Conservation (phyloP, 2,888 invertebrate species). For the Melieria picta region DNA sequence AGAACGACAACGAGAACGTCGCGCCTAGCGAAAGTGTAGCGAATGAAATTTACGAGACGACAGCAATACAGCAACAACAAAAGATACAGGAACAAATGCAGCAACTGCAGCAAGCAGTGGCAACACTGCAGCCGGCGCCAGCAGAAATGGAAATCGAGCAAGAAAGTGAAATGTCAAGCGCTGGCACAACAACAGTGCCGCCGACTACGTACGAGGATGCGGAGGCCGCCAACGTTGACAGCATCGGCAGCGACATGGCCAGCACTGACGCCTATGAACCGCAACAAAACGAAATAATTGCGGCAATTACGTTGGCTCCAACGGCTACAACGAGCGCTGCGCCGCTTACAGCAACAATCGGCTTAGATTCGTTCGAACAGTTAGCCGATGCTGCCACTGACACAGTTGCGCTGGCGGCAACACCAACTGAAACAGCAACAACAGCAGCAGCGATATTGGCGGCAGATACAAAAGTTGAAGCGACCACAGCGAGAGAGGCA, state of each 20-base stretch:
- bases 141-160: not conserved
- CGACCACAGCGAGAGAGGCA: conserved; percentile 2
- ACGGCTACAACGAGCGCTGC: conserved; percentile 30
- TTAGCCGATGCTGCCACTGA: conserved; percentile 1
- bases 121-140: not conserved
- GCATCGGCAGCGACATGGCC: not conserved
- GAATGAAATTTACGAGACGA: not conserved
- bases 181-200: no score
- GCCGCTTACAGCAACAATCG: conserved; percentile 16
- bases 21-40: conserved; percentile 27
- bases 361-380: not conserved
- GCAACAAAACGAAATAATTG: conserved; percentile 46
- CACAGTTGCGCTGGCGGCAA: not conserved
- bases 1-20: conserved; percentile 23
- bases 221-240: no score
- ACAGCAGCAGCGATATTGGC: conserved; percentile 3
- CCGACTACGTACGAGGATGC: not conserved
- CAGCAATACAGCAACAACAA: conserved; percentile 9
- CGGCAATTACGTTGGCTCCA: conserved; percentile 44
- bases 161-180: conserved; percentile 12
- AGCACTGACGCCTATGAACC: conserved; percentile 2
- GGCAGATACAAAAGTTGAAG: conserved; percentile 17
- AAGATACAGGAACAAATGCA: conserved; percentile 2
- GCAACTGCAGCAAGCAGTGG: conserved; percentile 1
- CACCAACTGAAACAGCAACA: not conserved